A percentile compares a stretch with the other conserved stretches of the same genome.
These are phyloP conservation scores for Aporophyla lueneburgensis DNA, from an alignment of 2,888 invertebrate genomes.

Conservation along the genomic window DNA sequence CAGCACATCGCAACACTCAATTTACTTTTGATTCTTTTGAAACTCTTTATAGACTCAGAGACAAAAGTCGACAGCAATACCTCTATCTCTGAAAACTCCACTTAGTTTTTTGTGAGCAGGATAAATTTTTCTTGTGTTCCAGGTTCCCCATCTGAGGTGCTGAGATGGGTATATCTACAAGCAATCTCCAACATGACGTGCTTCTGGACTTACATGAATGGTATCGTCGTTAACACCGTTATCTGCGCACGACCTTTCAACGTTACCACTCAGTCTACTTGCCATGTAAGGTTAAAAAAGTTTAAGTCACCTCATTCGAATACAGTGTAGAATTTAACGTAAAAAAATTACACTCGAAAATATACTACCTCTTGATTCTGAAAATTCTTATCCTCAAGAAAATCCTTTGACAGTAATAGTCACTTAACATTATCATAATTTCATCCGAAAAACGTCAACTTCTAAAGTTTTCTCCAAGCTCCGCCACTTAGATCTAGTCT, in stretches of 20 bases:
- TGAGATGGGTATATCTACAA: constrained; percentile 84
- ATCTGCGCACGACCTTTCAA: constrained; percentile 84
- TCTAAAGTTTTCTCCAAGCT: neutral
- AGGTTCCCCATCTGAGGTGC: constrained; percentile 73
- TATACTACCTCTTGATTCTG: neutral
- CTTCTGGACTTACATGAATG: constrained; percentile 67
- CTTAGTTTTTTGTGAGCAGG: neutral
- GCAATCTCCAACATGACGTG: constrained; percentile 77
- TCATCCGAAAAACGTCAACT: neutral
- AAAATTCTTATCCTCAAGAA: neutral
- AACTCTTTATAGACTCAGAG: neutral
- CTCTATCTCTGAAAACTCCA: neutral
- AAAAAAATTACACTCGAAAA: neutral
- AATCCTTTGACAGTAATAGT: neutral
- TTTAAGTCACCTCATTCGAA: too few relatives aligned
- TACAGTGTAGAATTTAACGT: neutral
- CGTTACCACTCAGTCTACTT: constrained; percentile 84
- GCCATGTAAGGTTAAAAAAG: constrained; percentile 72
- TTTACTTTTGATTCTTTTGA: neutral
- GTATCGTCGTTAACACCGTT: constrained; percentile 72
- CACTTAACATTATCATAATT: neutral
- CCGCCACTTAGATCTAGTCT: neutral
- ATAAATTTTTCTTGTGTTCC: neutral
- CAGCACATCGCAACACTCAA: neutral
- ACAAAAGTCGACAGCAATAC: neutral